Conservation (phyloP, 2,113 vertebrate species). For the Pteronura brasiliensis region DNA sequence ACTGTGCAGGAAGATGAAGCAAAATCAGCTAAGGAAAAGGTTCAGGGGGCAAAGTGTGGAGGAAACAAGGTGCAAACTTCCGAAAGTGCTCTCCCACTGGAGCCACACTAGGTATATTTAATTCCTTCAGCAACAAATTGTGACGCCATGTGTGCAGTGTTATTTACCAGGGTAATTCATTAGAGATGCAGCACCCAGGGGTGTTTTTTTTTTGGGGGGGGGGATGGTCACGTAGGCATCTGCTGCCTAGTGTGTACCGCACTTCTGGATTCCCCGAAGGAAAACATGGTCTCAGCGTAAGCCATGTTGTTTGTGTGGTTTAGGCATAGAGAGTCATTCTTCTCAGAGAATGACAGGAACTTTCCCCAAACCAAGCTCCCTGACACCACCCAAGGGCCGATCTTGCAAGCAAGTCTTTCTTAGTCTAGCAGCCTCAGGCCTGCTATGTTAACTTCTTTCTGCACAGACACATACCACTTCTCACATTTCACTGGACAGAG, state of each 20-base stretch:
- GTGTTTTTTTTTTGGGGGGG: not conserved
- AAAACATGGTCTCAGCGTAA: not conserved
- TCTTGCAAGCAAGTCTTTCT: not conserved
- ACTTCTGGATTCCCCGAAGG: not conserved
- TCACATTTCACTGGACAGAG: not conserved
- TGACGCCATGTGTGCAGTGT: not conserved
- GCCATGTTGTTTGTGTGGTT: not conserved
- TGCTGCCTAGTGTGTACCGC: not conserved
- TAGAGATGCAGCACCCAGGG: not conserved
- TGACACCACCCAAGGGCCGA: not conserved
- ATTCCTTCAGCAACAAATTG: not conserved
- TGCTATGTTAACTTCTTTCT: not conserved
- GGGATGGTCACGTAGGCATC: not conserved
- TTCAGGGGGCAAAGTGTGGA: not conserved
- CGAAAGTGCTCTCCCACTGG: not conserved
- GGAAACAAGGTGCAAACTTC: not conserved
- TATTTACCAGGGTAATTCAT: not conserved
- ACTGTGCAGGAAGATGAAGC: not conserved
- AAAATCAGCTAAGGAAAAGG: not conserved
- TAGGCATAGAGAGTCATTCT: not conserved
- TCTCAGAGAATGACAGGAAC: not conserved
- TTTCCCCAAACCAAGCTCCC: not conserved
- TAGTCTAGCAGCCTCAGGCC: not conserved
- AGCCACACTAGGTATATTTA: not conserved
- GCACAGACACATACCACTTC: not conserved